A percentile compares a stretch with the other conserved stretches of the same genome.
These are phyloP conservation scores for Pocillopora damicornis DNA, from an alignment of 64 coral and sea anemone species.

Conservation along the genomic window DNA sequence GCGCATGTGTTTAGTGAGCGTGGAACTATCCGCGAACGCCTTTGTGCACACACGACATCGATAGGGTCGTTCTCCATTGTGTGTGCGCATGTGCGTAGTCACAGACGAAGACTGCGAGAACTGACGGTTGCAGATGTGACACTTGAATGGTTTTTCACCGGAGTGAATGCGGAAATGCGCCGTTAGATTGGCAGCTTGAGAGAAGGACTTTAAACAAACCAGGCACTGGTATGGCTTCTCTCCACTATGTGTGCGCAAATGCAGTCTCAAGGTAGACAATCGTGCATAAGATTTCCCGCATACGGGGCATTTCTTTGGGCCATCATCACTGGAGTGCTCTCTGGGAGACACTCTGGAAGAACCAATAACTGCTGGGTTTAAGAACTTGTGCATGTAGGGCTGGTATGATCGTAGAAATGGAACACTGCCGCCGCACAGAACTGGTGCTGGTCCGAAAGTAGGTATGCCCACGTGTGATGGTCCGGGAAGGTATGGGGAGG, in stretches of 20 bases:
- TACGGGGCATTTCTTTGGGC: conserved; percentile 55
- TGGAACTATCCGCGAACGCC: conserved; percentile 53
- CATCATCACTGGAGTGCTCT: conserved; percentile 20
- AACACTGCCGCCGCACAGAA: not conserved
- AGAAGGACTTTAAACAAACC: conserved; percentile 36
- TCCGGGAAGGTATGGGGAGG: conserved; percentile 2
- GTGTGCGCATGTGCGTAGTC: conserved; percentile 64
- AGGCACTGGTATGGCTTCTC: conserved; percentile 60
- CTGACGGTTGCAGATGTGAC: conserved; percentile 45
- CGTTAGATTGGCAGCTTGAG: conserved; percentile 60
- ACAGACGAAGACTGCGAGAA: conserved; percentile 61
- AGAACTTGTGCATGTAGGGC: conserved; percentile 23
- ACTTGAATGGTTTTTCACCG: conserved; percentile 66
- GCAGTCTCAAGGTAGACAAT: conserved; percentile 43
- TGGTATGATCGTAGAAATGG: conserved; percentile 4
- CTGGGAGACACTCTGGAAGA: not conserved
- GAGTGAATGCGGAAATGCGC: conserved; percentile 65
- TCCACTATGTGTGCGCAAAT: conserved; percentile 51
- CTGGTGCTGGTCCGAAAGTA: conserved; percentile 14
- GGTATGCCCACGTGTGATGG: not conserved
- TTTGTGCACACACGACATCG: conserved; percentile 38
- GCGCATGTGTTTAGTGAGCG: conserved; percentile 60
- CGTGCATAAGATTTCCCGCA: conserved; percentile 53
- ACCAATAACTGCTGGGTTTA: conserved; percentile 5
- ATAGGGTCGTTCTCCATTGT: conserved; percentile 53